Base-by-base conservation (phyloP, 92 coral and sea anemone genomes). In the Porites rus region DNA sequence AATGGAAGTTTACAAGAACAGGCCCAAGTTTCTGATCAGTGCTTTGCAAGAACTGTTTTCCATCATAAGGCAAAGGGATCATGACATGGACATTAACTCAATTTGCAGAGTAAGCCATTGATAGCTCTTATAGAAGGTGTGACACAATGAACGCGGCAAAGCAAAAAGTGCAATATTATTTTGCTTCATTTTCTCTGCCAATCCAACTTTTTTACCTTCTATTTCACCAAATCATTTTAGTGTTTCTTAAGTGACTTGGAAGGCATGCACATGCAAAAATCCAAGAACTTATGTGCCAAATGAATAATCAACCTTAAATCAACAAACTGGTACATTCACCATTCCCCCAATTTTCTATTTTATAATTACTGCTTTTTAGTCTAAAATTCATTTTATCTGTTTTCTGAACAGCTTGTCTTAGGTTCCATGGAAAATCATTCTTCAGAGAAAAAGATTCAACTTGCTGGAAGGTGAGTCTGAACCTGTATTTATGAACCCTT, bases 41-140 rank as follows among this genome's bases (percentile, higher is more conserved):
- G 93, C 96, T 17, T 76, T 96, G 88, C 88, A 90, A 91, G 95
- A 82, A 81, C 82, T 96, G 84, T 96, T 92, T 83, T 82, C 84
- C 59, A 51, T 90, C 50, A 90, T 93, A 59, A 61, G 91, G 46
- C 88, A 87, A 61, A 80, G 85, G 74, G 79, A 46, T 6, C 59
- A 83, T 20, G 88, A 76, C 22, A 82, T 94, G 53, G 84, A 86
- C 14, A 70, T 82, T 3, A 86, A 81, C 51, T 72, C 74, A n/a
- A 62, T 94, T 74, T 94, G 98, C 64, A 78, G 74, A 59, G 98
- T 94, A 93, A 90, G 46, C 46, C 46, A 38, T 38, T 38, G 46
- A 38, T 38, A 38, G 46, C 46, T 38, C 46, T 38, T 38, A 38
- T 4, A 38, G 5, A 38, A 38, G 5, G 6, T 38, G 6, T 38